Conservation (phyloP, 2,113 vertebrate genomes). For the Eleginops maclovinus region DNA sequence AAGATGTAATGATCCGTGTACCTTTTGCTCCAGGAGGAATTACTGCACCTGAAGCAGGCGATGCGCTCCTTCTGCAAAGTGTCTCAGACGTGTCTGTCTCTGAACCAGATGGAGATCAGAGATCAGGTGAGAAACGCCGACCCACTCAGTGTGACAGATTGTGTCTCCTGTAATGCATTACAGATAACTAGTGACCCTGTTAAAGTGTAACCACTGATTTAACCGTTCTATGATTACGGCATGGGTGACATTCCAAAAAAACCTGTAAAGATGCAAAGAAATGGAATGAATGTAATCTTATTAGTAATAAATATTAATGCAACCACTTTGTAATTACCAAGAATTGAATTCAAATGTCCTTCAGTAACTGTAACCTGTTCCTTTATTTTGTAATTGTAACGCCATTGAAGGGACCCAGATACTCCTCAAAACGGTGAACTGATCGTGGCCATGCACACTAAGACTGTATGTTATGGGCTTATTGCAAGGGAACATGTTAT, state of each 20-base stretch:
- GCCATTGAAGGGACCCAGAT: too few relatives aligned
- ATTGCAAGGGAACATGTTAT: background rate
- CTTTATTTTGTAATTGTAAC: too few relatives aligned
- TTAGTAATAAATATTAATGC: too few relatives aligned
- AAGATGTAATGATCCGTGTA: background rate
- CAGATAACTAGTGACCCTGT: too few relatives aligned
- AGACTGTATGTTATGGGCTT: background rate
- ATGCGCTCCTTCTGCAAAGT: slow-evolving; percentile 79
- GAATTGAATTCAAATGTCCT: background rate
- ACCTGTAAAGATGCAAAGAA: too few relatives aligned
- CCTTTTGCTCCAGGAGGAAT: slow-evolving; percentile 75
- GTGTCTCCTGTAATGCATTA: too few relatives aligned
- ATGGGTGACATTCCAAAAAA: too few relatives aligned
- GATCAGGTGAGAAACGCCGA: slow-evolving; percentile 81
- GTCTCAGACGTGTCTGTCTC: slow-evolving; percentile 87
- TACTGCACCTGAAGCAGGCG: slow-evolving; percentile 78
- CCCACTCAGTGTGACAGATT: background rate
- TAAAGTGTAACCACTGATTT: too few relatives aligned
- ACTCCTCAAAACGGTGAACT: too few relatives aligned
- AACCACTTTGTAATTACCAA: background rate
- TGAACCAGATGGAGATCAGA: slow-evolving; percentile 79
- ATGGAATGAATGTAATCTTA: too few relatives aligned
- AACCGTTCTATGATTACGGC: too few relatives aligned
- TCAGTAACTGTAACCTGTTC: too few relatives aligned
- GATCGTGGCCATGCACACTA: background rate